Conservation (phyloP, 1,140 invertebrate genomes). For the Bemisia tabaci region DNA sequence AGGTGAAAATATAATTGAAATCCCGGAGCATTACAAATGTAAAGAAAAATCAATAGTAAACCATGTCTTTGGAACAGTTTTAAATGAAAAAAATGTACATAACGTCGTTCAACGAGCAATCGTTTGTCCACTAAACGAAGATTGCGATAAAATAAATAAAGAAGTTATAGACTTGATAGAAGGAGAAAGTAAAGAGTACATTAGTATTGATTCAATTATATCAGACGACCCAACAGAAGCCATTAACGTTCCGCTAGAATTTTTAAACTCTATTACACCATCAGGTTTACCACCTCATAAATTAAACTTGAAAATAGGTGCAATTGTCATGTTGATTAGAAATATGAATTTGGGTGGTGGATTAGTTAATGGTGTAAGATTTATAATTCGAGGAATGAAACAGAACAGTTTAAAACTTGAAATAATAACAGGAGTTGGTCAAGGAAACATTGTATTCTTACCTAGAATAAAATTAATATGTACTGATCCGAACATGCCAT, state of each 20-base stretch:
- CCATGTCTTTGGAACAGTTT: not conserved
- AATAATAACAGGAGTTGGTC: not conserved
- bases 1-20: not conserved
- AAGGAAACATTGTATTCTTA: not conserved
- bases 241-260: slow-evolving; percentile 25
- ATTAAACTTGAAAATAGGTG: slow-evolving; percentile 28
- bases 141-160: not conserved
- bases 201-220: not conserved
- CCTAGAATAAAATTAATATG: not conserved
- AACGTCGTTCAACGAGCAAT: not conserved
- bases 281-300: slow-evolving; percentile 29
- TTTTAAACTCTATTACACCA: slow-evolving; percentile 27
- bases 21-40: not conserved
- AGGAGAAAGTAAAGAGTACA: not conserved
- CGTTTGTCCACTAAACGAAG: slow-evolving; percentile 1
- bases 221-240: not conserved
- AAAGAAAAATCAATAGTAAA: not conserved
- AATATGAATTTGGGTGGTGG: slow-evolving; percentile 19
- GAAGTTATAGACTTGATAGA: not conserved
- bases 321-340: slow-evolving; percentile 29
- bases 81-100: not conserved
- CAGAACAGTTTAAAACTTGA: not conserved
- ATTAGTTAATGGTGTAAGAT: not conserved
- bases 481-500: slow-evolving; percentile 4
- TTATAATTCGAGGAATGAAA: not conserved